Evolutionary conservation across 2,888 invertebrate genomes (phyloP).

Genomic region (Hipparchia semele): DNA sequence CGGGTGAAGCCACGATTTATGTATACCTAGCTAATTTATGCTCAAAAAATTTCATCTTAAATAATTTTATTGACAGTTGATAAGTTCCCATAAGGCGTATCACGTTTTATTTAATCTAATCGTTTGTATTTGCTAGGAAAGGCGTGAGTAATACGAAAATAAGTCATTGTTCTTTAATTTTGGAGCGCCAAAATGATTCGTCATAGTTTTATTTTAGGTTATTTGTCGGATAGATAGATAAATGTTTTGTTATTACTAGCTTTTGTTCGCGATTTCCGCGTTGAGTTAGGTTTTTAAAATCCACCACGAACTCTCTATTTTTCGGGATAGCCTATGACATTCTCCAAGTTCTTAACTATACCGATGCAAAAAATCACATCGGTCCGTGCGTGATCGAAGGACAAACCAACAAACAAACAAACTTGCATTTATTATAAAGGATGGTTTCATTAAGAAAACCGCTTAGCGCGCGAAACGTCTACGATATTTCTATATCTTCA

Average conservation of each 20-base stretch:
- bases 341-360: too few species aligned
- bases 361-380: too few species aligned
- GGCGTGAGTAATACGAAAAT: constrained; percentile 22
- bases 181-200: constrained; percentile 22
- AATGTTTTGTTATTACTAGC: constrained; percentile 33
- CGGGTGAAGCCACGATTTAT: background rate
- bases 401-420: too few species aligned
- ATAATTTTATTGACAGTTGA: constrained; percentile 1
- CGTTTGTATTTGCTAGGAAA: constrained; percentile 21
- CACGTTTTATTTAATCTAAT: constrained; percentile 26
- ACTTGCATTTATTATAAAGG: too few species aligned
- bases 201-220: constrained; percentile 22
- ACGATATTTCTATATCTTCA: too few species aligned
- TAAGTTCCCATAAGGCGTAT: constrained; percentile 2
- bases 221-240: background rate
- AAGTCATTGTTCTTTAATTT: constrained; percentile 22
- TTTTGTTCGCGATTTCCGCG: too few species aligned
- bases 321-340: too few species aligned
- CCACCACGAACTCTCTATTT: too few species aligned
- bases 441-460: too few species aligned
- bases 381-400: too few species aligned
- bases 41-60: constrained; percentile 8
- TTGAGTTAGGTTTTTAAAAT: too few species aligned
- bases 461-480: too few species aligned
- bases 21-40: background rate